phyloP scores from a whole-genome alignment of 2,797 vertebrate species.

The Microcaecilia unicolor region DNA sequence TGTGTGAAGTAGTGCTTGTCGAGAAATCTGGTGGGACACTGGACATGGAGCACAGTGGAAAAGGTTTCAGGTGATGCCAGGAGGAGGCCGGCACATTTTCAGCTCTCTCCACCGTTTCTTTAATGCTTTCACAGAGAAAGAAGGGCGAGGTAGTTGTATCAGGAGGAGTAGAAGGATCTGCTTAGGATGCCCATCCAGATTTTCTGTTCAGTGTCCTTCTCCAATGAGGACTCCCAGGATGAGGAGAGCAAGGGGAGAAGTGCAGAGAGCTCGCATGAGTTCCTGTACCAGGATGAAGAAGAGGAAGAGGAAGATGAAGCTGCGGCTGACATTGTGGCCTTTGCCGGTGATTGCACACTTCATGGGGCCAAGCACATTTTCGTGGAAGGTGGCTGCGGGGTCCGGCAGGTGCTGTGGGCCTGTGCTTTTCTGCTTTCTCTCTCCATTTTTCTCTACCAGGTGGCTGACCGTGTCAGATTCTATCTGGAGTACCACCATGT shows the following conservation, averaged over 20 bases:
- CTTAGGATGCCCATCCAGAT: slow-evolving; percentile 82
- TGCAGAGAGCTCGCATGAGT: background rate
- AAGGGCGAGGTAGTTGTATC: background rate
- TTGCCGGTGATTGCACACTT: slow-evolving; percentile 74
- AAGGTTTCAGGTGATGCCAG: too few relatives aligned
- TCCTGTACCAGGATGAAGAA: slow-evolving; percentile 43
- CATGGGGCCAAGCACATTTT: slow-evolving; percentile 87
- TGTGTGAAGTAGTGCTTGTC: too few relatives aligned
- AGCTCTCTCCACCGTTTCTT: background rate
- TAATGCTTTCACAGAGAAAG: background rate
- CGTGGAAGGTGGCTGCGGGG: slow-evolving; percentile 63
- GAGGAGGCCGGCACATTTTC: too few relatives aligned
- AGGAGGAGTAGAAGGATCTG: background rate
- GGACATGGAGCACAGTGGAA: too few relatives aligned
- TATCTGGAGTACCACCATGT: slow-evolving; percentile 76
- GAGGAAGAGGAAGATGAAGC: slow-evolving; percentile 16
- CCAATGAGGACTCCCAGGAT: slow-evolving; percentile 57
- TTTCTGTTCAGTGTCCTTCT: slow-evolving; percentile 89
- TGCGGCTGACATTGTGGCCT: slow-evolving; percentile 59
- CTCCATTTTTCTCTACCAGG: slow-evolving; percentile 78
- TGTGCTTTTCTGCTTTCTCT: slow-evolving; percentile 74
- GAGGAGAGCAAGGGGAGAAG: slow-evolving; percentile 23
- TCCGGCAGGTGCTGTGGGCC: slow-evolving; percentile 75
- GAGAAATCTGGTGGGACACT: too few relatives aligned
- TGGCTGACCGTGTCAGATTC: slow-evolving; percentile 73